phyloP scores from a whole-genome alignment of 2,797 vertebrate species.

The Lindbergichthys nudifrons region DNA sequence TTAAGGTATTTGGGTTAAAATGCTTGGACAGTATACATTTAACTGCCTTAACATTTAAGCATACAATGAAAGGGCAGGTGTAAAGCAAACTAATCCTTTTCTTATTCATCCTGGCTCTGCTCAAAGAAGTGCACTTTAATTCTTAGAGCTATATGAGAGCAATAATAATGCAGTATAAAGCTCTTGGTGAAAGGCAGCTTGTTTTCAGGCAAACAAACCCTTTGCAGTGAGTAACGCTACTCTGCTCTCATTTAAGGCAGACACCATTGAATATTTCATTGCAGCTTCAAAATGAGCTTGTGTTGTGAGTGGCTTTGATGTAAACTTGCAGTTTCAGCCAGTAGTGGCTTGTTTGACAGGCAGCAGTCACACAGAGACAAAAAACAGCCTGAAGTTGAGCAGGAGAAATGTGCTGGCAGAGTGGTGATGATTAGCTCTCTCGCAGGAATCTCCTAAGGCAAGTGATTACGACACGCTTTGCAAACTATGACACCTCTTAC shows the following conservation, averaged over 20 bases:
- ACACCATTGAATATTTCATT: slow-evolving; percentile 67
- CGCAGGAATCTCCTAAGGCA: slow-evolving; percentile 70
- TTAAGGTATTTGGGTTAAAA: slow-evolving; percentile 10
- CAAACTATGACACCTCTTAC: slow-evolving; percentile 78
- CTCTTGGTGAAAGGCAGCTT: slow-evolving; percentile 26
- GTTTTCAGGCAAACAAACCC: slow-evolving; percentile 53
- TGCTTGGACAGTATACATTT: slow-evolving; percentile 4
- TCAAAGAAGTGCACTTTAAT: background rate
- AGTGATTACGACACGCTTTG: slow-evolving; percentile 75
- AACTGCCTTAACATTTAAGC: slow-evolving; percentile 16
- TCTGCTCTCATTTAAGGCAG: slow-evolving; percentile 65
- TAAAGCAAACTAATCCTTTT: background rate
- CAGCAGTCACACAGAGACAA: slow-evolving; percentile 63
- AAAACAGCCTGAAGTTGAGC: slow-evolving; percentile 64
- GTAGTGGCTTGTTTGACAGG: slow-evolving; percentile 66
- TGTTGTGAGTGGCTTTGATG: slow-evolving; percentile 67
- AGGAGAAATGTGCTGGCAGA: slow-evolving; percentile 57
- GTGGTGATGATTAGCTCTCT: slow-evolving; percentile 74
- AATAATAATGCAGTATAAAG: slow-evolving; percentile 12
- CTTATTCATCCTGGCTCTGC: background rate
- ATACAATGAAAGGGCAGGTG: background rate
- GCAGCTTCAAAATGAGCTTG: slow-evolving; percentile 67
- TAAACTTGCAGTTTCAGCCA: slow-evolving; percentile 64
- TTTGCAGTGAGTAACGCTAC: slow-evolving; percentile 45
- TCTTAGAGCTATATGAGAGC: background rate